Percentiles rank a stretch among this genome's conserved stretches.
phyloP scores from a whole-genome alignment of 1,140 invertebrate genomes.

The Drosophila insularis region DNA sequence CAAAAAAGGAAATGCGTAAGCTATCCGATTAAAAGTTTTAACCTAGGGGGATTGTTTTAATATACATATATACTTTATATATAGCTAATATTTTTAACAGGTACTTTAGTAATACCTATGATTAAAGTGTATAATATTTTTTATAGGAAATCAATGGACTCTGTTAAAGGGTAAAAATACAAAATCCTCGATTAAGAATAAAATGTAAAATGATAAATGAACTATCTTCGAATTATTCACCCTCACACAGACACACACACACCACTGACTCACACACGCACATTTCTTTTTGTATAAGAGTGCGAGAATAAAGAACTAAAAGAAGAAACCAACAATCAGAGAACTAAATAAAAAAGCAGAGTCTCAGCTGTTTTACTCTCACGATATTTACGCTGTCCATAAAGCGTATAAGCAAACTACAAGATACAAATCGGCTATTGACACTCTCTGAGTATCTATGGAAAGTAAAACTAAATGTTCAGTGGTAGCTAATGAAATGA shows the following conservation, averaged over 20 bases:
- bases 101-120: no score
- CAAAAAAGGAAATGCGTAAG: no score
- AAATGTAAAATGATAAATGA: neutral
- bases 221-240: neutral
- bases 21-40: no score
- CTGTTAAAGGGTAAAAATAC: neutral
- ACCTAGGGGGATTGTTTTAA: no score
- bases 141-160: neutral
- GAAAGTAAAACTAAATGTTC: no score
- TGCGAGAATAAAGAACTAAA: neutral
- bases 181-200: neutral
- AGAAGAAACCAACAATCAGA: neutral
- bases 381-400: no score
- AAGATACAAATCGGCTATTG: neutral
- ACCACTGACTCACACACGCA: neutral
- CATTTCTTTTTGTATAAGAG: neutral
- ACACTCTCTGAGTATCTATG: neutral
- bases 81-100: no score
- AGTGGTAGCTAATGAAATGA: no score
- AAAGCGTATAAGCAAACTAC: neutral
- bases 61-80: no score
- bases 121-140: no score
- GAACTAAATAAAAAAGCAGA: neutral
- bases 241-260: neutral
- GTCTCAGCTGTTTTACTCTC: no score